phyloP scores from a whole-genome alignment of 2,888 invertebrate genomes.

The Bibio marci region DNA sequence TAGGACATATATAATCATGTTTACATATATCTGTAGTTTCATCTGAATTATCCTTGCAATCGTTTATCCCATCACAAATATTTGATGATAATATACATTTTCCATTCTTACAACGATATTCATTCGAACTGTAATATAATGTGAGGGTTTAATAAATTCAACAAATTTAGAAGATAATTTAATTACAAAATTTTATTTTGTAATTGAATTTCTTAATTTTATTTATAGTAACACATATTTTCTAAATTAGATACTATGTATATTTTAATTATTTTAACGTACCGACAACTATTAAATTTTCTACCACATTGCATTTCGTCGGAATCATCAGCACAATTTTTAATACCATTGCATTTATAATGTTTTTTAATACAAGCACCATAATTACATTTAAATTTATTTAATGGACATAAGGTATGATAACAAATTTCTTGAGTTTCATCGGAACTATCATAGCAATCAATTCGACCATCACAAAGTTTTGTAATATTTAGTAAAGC shows the following conservation, averaged over 20 bases:
- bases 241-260: not conserved
- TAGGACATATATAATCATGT: slow-evolving; percentile 12
- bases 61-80: slow-evolving; percentile 13
- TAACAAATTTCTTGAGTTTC: slow-evolving; percentile 14
- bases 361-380: slow-evolving; percentile 19
- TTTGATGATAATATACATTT: slow-evolving; percentile 12
- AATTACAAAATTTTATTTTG: no score
- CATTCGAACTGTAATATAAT: slow-evolving; percentile 9
- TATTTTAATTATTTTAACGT: slow-evolving; percentile 1
- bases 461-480: slow-evolving; percentile 13
- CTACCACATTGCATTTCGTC: slow-evolving; percentile 17
- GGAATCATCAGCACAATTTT: slow-evolving; percentile 18
- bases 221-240: no score
- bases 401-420: slow-evolving; percentile 12
- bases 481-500: slow-evolving; percentile 9
- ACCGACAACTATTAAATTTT: slow-evolving; percentile 11
- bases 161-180: no score
- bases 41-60: slow-evolving; percentile 16
- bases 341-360: slow-evolving; percentile 17
- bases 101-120: slow-evolving; percentile 14
- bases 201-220: no score
- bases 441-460: slow-evolving; percentile 16
- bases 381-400: slow-evolving; percentile 20
- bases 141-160: not conserved
- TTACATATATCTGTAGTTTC: slow-evolving; percentile 13